These are phyloP conservation scores for Melieria crassipennis DNA, from an alignment of 2,888 invertebrate species.

Conservation along the genomic window DNA sequence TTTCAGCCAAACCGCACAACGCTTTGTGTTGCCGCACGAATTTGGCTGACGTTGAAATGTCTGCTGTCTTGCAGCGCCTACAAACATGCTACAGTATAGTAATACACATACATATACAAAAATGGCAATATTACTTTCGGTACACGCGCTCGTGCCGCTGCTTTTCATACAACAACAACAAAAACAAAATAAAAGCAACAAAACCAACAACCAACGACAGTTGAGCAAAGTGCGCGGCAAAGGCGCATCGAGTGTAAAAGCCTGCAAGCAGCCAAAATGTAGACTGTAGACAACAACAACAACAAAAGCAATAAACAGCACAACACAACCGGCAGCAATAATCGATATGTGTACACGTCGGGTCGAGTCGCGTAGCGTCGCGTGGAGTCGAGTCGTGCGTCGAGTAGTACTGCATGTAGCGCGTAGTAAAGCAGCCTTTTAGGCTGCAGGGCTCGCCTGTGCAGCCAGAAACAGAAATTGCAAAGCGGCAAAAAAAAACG, in stretches of 20 bases:
- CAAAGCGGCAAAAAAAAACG: not conserved
- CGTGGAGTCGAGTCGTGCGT: too few relatives aligned
- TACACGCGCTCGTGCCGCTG: not conserved
- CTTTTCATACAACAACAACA: not conserved
- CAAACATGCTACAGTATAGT: too few relatives aligned
- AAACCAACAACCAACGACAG: not conserved
- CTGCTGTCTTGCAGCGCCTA: too few relatives aligned
- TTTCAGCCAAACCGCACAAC: too few relatives aligned
- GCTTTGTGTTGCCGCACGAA: too few relatives aligned
- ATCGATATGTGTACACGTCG: slow-evolving; percentile 49
- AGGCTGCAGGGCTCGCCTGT: not conserved
- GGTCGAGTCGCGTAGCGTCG: not conserved
- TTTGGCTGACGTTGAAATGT: too few relatives aligned
- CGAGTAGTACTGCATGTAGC: slow-evolving; percentile 16
- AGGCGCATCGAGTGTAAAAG: slow-evolving; percentile 3
- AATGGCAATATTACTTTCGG: too few relatives aligned
- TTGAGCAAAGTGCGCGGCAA: not conserved
- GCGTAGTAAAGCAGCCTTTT: not conserved
- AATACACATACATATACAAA: too few relatives aligned
- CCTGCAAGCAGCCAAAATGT: slow-evolving; percentile 8
- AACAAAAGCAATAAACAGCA: too few relatives aligned
- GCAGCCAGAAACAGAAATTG: not conserved
- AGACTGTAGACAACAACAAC: slow-evolving; percentile 24
- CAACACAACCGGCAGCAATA: slow-evolving; percentile 44
- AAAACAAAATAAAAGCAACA: not conserved